Base-by-base conservation (phyloP, 2,113 vertebrate genomes). In the Epinephelus cyanopodus region DNA sequence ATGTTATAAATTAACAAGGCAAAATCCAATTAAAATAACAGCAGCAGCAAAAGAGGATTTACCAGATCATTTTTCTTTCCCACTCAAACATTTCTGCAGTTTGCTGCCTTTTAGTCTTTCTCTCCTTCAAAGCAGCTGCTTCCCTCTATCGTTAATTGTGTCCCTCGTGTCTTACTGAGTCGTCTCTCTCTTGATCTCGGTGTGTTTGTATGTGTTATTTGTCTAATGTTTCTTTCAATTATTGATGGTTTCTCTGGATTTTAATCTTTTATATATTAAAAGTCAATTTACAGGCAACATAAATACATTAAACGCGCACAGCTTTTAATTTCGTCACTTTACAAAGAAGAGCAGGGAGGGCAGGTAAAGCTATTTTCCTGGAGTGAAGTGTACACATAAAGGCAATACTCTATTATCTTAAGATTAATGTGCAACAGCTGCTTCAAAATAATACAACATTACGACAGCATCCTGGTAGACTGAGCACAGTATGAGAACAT, bases 231-330 rank as follows among this genome's bases (percentile, higher is more conserved):
- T 73, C 65, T 67, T 88, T 92, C 67, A 87, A 86, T 87, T 88
- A 87, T 90, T 60, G 72, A 90, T 81, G 77, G 50, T 19, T 79
- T 64, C 23, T 85, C 74, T 71, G 68, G 76, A 84, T 87, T 87
- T 79, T 84, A 87, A 86, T 91, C 76, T 92, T 89, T 90, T 78
- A 57, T 77, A 80, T 76, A 87, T 89, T 90, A 90, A 88, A 90
- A 88, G 81, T 76, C 65, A 89, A 87, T 87, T 88, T 84, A 60
- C 74, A 62, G 71, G 23, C 54, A 85, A 79, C 66, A 80, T 56
- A 33, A 77, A 70, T 63, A 47, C 72, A 89, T 87, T 82, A 89
- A 89, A 89, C 60, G 77, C 78, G 74, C 82, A 79, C 74, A 70
- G 66, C 23, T 77, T 76, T 70, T 89, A 6, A 77, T 88, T 65